These are phyloP conservation scores for Pygocentrus nattereri DNA, from an alignment of 2,797 vertebrate species.

Conservation along the genomic window DNA sequence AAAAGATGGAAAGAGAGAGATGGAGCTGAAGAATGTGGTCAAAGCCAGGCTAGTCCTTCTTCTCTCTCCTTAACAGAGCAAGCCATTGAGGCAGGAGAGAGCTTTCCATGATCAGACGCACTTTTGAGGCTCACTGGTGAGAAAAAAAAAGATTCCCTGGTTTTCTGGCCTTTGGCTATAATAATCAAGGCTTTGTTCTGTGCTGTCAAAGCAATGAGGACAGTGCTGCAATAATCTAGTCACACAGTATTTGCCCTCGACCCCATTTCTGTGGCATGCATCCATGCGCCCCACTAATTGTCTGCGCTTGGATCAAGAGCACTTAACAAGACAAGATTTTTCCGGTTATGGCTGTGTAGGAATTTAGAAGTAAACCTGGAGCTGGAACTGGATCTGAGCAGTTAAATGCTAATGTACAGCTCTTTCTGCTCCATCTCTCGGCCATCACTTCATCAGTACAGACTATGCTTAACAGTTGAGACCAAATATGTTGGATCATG, in stretches of 20 bases:
- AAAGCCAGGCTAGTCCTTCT: background rate
- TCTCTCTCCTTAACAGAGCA: constrained; percentile 9
- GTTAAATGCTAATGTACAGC: background rate
- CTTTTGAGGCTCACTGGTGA: constrained; percentile 33
- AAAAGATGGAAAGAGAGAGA: background rate
- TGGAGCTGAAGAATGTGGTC: background rate
- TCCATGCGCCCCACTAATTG: background rate
- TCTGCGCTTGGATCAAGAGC: background rate
- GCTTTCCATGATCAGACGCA: constrained; percentile 43
- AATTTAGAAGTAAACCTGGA: constrained; percentile 5
- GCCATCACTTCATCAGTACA: background rate
- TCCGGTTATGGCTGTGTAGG: background rate
- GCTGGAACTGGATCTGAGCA: background rate
- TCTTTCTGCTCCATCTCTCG: background rate
- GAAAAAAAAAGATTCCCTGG: constrained; percentile 14
- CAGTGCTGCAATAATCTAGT: constrained; percentile 22
- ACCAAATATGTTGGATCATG: background rate
- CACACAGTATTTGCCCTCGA: constrained; percentile 16
- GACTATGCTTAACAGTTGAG: background rate
- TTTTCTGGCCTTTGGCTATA: constrained; percentile 34
- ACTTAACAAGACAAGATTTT: background rate
- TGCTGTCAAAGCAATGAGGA: constrained; percentile 45
- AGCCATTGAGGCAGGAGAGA: constrained; percentile 53
- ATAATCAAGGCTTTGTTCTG: constrained; percentile 57
- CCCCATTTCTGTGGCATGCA: background rate